Evolutionary conservation across 2,797 vertebrate species (phyloP).

Genomic region (Karalla daura): DNA sequence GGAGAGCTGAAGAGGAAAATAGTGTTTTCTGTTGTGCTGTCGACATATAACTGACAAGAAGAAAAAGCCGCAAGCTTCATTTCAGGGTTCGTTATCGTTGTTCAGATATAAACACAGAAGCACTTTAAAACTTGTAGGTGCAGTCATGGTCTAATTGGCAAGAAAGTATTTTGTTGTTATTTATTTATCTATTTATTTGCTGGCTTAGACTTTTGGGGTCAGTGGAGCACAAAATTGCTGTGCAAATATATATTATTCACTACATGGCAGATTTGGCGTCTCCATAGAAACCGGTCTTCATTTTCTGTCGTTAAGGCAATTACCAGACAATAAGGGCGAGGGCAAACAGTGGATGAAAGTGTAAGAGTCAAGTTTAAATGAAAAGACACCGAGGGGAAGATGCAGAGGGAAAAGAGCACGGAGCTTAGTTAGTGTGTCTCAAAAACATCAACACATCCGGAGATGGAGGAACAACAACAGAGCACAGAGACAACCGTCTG

Average conservation of each 20-base stretch:
- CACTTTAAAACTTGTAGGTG: slow-evolving; percentile 67
- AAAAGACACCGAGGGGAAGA: slow-evolving; percentile 6
- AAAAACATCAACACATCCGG: not conserved
- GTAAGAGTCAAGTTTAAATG: slow-evolving; percentile 31
- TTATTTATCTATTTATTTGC: slow-evolving; percentile 76
- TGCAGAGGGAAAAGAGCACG: not conserved
- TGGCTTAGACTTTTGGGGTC: slow-evolving; percentile 72
- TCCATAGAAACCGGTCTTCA: slow-evolving; percentile 70
- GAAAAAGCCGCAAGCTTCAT: slow-evolving; percentile 35
- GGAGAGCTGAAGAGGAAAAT: not conserved
- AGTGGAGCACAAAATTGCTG: slow-evolving; percentile 77
- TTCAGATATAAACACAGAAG: slow-evolving; percentile 51
- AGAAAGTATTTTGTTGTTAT: slow-evolving; percentile 64
- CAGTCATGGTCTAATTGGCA: slow-evolving; percentile 69
- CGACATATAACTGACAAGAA: not conserved
- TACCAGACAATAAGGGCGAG: slow-evolving; percentile 67
- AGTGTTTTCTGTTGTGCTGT: not conserved
- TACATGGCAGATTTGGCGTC: slow-evolving; percentile 71
- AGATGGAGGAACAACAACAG: not conserved
- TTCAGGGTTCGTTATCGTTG: slow-evolving; percentile 64
- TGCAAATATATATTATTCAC: slow-evolving; percentile 75
- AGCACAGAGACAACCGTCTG: slow-evolving; percentile 22
- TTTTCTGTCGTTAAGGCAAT: slow-evolving; percentile 67
- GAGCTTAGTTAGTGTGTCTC: slow-evolving; percentile 1
- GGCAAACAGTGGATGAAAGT: slow-evolving; percentile 27